Evolutionary conservation across 2,797 vertebrate species (phyloP).

Genomic region (Dendrocincla tyrannina): DNA sequence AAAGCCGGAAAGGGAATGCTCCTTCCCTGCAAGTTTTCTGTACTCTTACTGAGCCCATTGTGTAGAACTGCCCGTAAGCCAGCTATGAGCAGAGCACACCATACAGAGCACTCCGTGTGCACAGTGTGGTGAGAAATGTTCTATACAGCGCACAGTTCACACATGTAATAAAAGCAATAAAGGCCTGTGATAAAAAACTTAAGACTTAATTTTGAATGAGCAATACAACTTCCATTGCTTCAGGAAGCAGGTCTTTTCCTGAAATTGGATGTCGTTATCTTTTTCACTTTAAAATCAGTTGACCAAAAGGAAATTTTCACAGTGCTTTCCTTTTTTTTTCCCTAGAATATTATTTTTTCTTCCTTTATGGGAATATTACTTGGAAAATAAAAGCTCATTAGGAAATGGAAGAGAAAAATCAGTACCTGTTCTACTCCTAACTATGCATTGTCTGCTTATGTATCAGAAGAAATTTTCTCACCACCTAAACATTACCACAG

Average conservation of each 20-base stretch:
- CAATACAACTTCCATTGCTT: neutral
- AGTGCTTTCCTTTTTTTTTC: neutral
- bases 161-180: neutral
- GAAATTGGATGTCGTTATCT: neutral
- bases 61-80: neutral
- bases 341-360: neutral
- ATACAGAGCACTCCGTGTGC: fast-evolving
- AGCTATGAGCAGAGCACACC: fast-evolving
- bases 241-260: neutral
- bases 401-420: neutral
- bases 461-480: neutral
- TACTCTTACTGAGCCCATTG: fast-evolving
- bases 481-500: neutral
- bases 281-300: neutral
- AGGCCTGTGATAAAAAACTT: neutral
- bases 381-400: neutral
- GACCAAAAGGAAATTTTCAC: neutral
- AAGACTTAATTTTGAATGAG: neutral
- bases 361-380: neutral
- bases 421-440: neutral
- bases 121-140: neutral
- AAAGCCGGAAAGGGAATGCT: neutral
- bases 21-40: neutral
- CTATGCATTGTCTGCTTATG: neutral
- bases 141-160: neutral